Evolutionary conservation across 1,140 invertebrate genomes (phyloP).

Genomic region (Drosophila prosaltans): DNA sequence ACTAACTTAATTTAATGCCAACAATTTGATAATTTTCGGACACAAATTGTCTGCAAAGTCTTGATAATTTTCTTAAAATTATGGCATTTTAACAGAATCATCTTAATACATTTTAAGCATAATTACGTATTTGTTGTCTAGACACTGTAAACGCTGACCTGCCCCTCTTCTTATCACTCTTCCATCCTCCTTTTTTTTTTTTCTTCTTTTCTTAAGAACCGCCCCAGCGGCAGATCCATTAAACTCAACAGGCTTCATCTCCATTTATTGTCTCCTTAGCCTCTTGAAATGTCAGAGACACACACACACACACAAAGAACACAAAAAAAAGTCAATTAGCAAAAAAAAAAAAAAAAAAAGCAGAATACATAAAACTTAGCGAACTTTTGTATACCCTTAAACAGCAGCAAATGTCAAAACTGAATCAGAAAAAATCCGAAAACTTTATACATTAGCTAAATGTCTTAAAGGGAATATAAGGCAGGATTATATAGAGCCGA

Average conservation of each 20-base stretch:
- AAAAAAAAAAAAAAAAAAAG: conserved; percentile 14
- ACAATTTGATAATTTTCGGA: too few relatives aligned
- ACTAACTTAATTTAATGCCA: too few relatives aligned
- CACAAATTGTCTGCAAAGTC: neutral
- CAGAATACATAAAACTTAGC: neutral
- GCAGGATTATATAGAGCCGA: too few relatives aligned
- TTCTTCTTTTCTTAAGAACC: too few relatives aligned
- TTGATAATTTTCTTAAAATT: neutral
- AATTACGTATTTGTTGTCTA: conserved; percentile 11
- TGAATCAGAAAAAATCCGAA: too few relatives aligned
- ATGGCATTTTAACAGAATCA: conserved; percentile 3
- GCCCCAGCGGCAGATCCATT: neutral
- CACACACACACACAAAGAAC: neutral
- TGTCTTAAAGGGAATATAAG: too few relatives aligned
- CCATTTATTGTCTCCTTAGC: conserved; percentile 8
- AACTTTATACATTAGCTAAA: too few relatives aligned
- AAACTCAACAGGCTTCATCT: conserved; percentile 12
- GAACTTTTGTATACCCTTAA: neutral
- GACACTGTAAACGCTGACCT: conserved; percentile 7
- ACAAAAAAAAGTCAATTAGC: conserved; percentile 57
- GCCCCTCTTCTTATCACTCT: neutral
- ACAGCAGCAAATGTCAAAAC: neutral
- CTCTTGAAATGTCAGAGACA: conserved; percentile 11
- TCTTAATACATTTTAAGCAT: conserved; percentile 2
- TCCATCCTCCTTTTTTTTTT: too few relatives aligned